Base-by-base conservation (phyloP, 2,888 invertebrate species). In the Oeneis ivallda region DNA sequence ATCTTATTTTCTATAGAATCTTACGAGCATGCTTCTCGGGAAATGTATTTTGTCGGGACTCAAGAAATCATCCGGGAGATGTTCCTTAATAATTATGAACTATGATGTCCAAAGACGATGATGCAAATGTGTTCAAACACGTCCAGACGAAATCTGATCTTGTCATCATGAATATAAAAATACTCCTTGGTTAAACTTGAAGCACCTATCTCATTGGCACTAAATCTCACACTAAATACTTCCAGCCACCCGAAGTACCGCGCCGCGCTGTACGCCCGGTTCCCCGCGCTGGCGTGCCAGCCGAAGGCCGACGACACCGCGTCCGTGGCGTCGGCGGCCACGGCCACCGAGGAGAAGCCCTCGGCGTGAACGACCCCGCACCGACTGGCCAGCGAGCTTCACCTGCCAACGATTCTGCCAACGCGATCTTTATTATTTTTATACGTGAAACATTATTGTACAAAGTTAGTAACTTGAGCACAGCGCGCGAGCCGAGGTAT, bases 231-330 rank as follows among this genome's bases (percentile, higher is more conserved):
- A n/a, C n/a, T n/a, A n/a, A n/a, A n/a, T n/a, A n/a, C n/a, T n/a
- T n/a, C n/a, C 83, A 96, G 96, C 81, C 96, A 96, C 87, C 96
- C 96, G 15, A 96, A 95, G 85, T 96, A 96, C 87, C 93, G 95
- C 73, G 94, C 94, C 66, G 96, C 95, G 49, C 90, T 97, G 70
- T 93, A 95, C 85, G 93, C 94, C 89, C 94, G 93, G 82, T 96
- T 96, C 93, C 97, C 97, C 39, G 94, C 95, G 67, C 90, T 96
- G 78, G 93, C 94, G 15, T 96, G 96, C 80, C 94, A 94, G 68
- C 83, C 92, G 2, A 85, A 92, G 45, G 89, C 92, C 26, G 94
- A 94, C 65, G 95, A 95, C 71, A 89, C 92, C 26, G 93, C 92
- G 52, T 95, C 95, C 4, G 94, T 94, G 54, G 94, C 93, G 4